Base-by-base conservation (phyloP, 2,797 vertebrate species). In the Valencia hispanica region DNA sequence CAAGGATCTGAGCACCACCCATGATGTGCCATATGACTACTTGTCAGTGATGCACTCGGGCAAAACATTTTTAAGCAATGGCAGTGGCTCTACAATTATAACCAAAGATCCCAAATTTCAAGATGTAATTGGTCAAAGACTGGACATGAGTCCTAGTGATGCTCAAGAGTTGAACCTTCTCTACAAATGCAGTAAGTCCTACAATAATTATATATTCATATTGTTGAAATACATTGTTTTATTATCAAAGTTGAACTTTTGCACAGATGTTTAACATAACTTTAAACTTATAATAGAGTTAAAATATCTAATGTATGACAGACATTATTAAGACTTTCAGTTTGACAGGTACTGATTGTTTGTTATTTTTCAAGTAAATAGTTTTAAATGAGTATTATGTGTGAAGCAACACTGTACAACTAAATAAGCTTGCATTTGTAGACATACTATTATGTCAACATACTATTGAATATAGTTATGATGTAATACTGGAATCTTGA, bases 121-220 rank as follows among this genome's bases (percentile, higher is more conserved):
- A 75, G 81, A 96, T 32, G 89, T 96, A 48, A 98, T 98, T 74
- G 97, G 97, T 20, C 97, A 98, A 76, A 53, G 89, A 4, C 86
- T 95, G 88, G 96, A 95, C 45, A 48, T 94, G 88, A 94, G 93
- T 69, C n/a, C 78, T n/a, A 69, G 55, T 0, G 93, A 94, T 77
- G 76, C 83, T 22, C 9, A 63, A 82, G 96, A 97, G 78, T 55
- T 92, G 43, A 92, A 92, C 73, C 75, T 57, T 18, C 90, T 71
- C 0, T 98, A 97, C 84, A 95, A 94, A 30, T 98, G 97, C 89
- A 88, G 97, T 98, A 93, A 90, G 97, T 94, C 36, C 2, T 14
- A 41, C 36, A 66, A 27, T 25, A n/a, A 1, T n/a, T 9, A 66
- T 41, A n/a, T 41, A 0, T 66, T n/a, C 11, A 41, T 22, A 36